Percentiles rank a stretch among this genome's conserved stretches.
phyloP scores from a whole-genome alignment of 2,797 vertebrate species.

The Cyclopterus lumpus region DNA sequence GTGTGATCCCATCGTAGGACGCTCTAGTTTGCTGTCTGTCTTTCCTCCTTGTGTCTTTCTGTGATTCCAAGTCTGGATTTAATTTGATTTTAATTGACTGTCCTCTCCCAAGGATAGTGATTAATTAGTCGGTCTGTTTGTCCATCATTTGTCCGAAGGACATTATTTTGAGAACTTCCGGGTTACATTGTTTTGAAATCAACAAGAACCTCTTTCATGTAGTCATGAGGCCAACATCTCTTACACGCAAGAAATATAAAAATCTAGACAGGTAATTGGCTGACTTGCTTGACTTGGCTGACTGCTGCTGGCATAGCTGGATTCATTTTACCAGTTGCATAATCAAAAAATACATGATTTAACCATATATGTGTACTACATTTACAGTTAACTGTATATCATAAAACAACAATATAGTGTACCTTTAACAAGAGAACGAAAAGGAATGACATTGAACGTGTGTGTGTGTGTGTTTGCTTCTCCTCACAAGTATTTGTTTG shows the following conservation, averaged over 20 bases:
- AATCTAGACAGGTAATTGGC: background rate
- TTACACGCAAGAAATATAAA: background rate
- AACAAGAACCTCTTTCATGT: background rate
- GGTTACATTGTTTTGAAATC: background rate
- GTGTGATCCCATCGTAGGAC: background rate
- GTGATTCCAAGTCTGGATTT: constrained; percentile 23
- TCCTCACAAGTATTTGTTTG: background rate
- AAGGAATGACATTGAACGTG: background rate
- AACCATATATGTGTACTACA: background rate
- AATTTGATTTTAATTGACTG: constrained; percentile 36
- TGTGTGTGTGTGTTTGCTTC: background rate
- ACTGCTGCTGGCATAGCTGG: background rate
- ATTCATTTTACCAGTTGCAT: background rate
- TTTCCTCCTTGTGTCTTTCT: constrained; percentile 1
- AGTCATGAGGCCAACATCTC: background rate
- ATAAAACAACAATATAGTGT: background rate
- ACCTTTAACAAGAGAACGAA: background rate
- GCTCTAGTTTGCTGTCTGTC: background rate
- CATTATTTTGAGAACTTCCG: background rate
- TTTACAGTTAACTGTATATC: background rate
- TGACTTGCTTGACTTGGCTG: background rate
- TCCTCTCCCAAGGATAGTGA: constrained; percentile 4
- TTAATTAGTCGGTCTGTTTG: constrained; percentile 5
- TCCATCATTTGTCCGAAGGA: constrained; percentile 6
- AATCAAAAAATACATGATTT: background rate